Evolutionary conservation across 1,140 invertebrate species (phyloP).

Genomic region (Amyelois transitella): DNA sequence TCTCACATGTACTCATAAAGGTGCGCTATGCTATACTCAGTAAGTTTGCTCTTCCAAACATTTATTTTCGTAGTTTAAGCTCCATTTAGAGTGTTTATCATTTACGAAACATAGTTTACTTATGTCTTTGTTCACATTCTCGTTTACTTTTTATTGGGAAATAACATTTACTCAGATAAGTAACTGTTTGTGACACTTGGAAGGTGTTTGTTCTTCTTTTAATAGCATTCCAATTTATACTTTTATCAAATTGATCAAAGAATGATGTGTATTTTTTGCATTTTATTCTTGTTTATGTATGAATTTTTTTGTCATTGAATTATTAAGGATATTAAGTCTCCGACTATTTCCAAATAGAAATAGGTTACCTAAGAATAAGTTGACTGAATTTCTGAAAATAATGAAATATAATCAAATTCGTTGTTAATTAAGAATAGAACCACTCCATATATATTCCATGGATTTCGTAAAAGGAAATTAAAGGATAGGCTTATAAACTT

Average conservation of each 20-base stretch:
- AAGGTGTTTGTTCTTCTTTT: not conserved
- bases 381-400: no score
- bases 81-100: slow-evolving; percentile 8
- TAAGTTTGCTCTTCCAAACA: slow-evolving; percentile 14
- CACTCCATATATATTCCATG: no score
- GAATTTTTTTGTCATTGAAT: no score
- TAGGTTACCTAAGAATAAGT: no score
- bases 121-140: not conserved
- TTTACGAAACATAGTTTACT: not conserved
- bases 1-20: slow-evolving; percentile 5
- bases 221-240: not conserved
- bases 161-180: not conserved
- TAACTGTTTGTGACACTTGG: not conserved
- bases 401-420: no score
- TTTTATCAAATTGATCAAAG: not conserved
- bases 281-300: no score
- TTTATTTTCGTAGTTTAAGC: slow-evolving; percentile 11
- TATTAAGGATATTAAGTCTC: no score
- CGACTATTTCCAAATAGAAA: no score
- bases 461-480: no score
- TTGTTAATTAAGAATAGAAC: no score
- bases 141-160: not conserved
- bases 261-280: no score
- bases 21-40: not conserved
- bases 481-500: no score